phyloP scores from a whole-genome alignment of 2,113 vertebrate genomes.

The Pandion haliaetus region DNA sequence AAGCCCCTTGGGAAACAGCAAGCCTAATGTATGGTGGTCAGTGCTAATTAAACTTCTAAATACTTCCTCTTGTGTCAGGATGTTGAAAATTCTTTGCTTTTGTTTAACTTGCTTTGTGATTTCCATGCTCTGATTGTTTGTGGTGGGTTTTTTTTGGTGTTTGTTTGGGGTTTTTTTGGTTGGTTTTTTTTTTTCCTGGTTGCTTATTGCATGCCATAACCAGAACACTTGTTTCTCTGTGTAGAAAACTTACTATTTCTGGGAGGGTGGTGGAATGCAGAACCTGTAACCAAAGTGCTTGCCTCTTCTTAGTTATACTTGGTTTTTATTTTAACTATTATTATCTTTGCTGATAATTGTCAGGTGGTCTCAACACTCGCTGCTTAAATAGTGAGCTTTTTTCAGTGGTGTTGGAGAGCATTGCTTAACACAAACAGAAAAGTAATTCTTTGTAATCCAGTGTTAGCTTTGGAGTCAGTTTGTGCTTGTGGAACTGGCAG shows the following conservation, averaged over 20 bases:
- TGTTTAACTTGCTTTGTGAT: conserved; percentile 9
- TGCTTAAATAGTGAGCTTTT: neutral
- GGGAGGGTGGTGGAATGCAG: neutral
- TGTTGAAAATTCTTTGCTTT: conserved; percentile 11
- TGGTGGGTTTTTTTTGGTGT: no score
- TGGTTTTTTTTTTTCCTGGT: neutral
- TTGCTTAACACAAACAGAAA: neutral
- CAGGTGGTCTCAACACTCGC: neutral
- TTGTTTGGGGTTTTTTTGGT: no score
- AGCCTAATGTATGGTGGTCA: conserved; percentile 4
- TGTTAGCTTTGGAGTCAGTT: neutral
- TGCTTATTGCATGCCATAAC: neutral
- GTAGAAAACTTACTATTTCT: neutral
- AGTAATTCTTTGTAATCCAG: neutral
- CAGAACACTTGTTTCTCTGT: neutral
- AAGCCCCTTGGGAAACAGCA: conserved; percentile 30
- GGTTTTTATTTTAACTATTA: neutral
- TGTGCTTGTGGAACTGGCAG: conserved; percentile 19
- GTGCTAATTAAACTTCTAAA: conserved; percentile 43
- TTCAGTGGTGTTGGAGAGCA: neutral
- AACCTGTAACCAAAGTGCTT: neutral
- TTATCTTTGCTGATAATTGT: neutral
- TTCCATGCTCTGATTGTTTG: conserved; percentile 5
- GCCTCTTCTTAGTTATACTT: neutral
- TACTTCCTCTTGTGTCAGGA: conserved; percentile 24